A percentile compares a stretch with the other conserved stretches of the same genome.
These are phyloP conservation scores for Rachycentron canadum DNA, from an alignment of 2,797 vertebrate species.

Conservation along the genomic window DNA sequence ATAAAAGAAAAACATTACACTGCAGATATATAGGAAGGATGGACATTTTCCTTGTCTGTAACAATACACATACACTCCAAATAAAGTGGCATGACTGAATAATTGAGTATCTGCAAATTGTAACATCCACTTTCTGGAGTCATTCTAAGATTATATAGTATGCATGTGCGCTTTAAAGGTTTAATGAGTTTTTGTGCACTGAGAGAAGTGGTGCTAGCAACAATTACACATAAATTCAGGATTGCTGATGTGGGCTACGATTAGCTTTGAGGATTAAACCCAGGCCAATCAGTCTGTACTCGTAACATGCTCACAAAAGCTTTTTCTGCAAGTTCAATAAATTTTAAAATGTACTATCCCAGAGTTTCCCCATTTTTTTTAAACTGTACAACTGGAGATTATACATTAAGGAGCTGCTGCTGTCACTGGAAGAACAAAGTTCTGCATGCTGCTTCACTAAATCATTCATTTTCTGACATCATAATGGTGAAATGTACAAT, in stretches of 20 bases:
- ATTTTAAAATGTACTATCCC: constrained; percentile 31
- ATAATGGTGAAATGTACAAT: constrained; percentile 37
- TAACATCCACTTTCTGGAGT: constrained; percentile 56
- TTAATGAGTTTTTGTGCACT: constrained; percentile 31
- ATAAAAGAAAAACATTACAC: constrained; percentile 46
- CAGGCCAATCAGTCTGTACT: constrained; percentile 10
- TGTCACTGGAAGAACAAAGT: constrained; percentile 46
- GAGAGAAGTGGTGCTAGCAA: constrained; percentile 41
- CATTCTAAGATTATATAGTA: constrained; percentile 28
- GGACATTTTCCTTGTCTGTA: constrained; percentile 31
- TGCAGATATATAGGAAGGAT: constrained; percentile 24
- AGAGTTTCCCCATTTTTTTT: constrained; percentile 33
- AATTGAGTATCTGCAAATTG: constrained; percentile 38
- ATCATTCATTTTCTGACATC: constrained; percentile 43
- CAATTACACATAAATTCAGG: not conserved
- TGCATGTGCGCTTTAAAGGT: constrained; percentile 40
- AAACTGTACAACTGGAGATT: constrained; percentile 32
- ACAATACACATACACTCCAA: constrained; percentile 44
- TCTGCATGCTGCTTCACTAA: constrained; percentile 57
- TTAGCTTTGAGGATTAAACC: constrained; percentile 19
- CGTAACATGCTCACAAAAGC: constrained; percentile 22
- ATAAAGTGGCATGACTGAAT: constrained; percentile 26
- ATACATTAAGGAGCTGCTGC: constrained; percentile 35
- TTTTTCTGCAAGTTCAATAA: constrained; percentile 26
- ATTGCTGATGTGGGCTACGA: constrained; percentile 16